A percentile compares a stretch with the other conserved stretches of the same genome.
Conservation (phyloP, 1,140 invertebrate species). For the honey bee (Apis mellifera) region DNA sequence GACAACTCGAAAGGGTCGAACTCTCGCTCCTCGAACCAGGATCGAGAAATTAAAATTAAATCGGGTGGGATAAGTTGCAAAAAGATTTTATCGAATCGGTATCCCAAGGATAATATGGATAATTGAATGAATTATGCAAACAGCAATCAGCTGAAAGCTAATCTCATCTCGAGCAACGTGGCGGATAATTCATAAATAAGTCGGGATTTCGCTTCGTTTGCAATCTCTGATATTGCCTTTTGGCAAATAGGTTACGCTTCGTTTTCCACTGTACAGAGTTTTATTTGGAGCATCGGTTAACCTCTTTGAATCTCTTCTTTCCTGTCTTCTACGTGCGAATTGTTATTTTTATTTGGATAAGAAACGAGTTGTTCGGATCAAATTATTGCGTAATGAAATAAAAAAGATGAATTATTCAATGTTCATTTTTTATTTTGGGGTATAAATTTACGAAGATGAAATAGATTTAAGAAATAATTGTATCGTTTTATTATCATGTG, state of each 20-base stretch:
- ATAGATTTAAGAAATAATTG: too few relatives aligned
- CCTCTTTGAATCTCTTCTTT: neutral
- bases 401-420: too few relatives aligned
- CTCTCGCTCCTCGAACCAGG: too few relatives aligned
- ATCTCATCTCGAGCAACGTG: neutral
- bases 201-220: neutral
- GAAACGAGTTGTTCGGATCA: neutral
- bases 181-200: constrained; percentile 23
- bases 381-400: too few relatives aligned
- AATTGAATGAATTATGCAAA: constrained; percentile 21
- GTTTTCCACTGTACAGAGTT: too few relatives aligned
- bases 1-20: constrained; percentile 1
- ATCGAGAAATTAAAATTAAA: too few relatives aligned
- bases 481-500: too few relatives aligned
- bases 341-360: neutral
- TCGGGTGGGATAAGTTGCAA: neutral
- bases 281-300: neutral
- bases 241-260: too few relatives aligned
- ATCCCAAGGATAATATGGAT: neutral
- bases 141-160: constrained; percentile 10
- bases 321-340: neutral
- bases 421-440: too few relatives aligned
- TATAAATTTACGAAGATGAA: too few relatives aligned
- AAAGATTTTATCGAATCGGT: neutral
- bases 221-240: neutral